Base-by-base conservation (phyloP, 2,888 invertebrate species). In the Molanna angustata region DNA sequence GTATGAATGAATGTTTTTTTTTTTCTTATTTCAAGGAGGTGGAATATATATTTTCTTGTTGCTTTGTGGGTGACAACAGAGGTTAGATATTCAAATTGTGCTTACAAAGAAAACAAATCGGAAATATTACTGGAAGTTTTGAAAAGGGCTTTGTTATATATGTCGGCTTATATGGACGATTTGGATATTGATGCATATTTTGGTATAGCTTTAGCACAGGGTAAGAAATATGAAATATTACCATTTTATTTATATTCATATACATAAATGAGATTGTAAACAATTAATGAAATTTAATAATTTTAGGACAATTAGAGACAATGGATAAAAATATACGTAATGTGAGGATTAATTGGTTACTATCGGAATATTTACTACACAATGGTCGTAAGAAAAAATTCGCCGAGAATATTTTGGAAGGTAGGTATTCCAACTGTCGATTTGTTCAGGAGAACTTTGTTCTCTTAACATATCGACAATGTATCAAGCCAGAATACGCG, bases 171-270 rank as follows among this genome's bases (percentile, higher is more conserved):
- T 56, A 59, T 65, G 3, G 51, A 62, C 0, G 64, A 68, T 49
- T 64, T 72, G 63, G 71, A 71, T 59, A 49, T 67, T 2, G 71
- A 72, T 56, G 66, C 65, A 4, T 60, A 65, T 35, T 67, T 69
- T 20, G 70, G 71, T 4, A 55, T 71, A 4, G 65, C 67, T 14
- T 60, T 73, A 6, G 65, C 65, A 1, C 61, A 71, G 66, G 71
- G 73, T 72, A 63, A 58, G 11, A 7, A n/a, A n/a, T n/a, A n/a
- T n/a, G n/a, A n/a, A n/a, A n/a, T n/a, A n/a, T n/a, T n/a, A n/a
- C n/a, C n/a, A n/a, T 27, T 27, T 27, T 4, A 27, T 27, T 27
- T 27, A 11, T 27, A 27, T 11, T 11, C 6, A 27, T 27, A 7
- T 11, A 27, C 11, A 27, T 27, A 7, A 7, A 11, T 4, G 11